Conservation (phyloP, 2,797 vertebrate genomes). For the Psittacula echo region DNA sequence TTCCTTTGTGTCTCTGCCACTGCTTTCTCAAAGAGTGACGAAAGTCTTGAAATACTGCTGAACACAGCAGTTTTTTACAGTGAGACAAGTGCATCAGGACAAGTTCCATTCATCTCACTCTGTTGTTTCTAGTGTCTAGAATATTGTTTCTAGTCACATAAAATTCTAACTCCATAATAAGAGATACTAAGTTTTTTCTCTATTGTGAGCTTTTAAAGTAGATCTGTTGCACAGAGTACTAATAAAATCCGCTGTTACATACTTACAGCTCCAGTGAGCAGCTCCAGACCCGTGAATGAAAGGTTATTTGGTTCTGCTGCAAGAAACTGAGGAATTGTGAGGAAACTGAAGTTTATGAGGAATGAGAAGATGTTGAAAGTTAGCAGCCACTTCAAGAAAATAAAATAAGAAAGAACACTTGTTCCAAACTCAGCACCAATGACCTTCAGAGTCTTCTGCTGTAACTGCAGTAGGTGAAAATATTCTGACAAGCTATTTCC, state of each 20-base stretch:
- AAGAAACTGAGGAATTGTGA: conserved; percentile 88
- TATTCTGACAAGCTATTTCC: conserved; percentile 72
- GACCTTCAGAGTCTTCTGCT: conserved; percentile 89
- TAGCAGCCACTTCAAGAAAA: conserved; percentile 93
- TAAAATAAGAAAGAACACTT: conserved; percentile 92
- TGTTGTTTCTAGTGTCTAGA: neutral
- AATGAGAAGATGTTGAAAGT: conserved; percentile 93
- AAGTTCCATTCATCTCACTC: neutral
- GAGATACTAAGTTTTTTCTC: neutral
- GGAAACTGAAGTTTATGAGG: conserved; percentile 92
- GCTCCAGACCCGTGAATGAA: conserved; percentile 88
- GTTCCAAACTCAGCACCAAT: conserved; percentile 92
- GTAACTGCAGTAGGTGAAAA: conserved; percentile 76
- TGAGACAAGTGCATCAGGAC: neutral
- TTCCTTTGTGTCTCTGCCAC: neutral
- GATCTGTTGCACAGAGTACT: neutral
- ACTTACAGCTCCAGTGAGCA: conserved; percentile 92
- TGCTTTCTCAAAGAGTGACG: neutral
- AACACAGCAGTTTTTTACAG: neutral
- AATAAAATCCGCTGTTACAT: neutral
- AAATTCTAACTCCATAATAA: neutral
- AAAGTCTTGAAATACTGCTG: neutral
- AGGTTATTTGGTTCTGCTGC: conserved; percentile 66
- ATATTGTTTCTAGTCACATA: neutral
- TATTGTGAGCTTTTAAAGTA: neutral